Evolutionary conservation across 1,140 invertebrate genomes (phyloP).

Genomic region (Battus philenor): DNA sequence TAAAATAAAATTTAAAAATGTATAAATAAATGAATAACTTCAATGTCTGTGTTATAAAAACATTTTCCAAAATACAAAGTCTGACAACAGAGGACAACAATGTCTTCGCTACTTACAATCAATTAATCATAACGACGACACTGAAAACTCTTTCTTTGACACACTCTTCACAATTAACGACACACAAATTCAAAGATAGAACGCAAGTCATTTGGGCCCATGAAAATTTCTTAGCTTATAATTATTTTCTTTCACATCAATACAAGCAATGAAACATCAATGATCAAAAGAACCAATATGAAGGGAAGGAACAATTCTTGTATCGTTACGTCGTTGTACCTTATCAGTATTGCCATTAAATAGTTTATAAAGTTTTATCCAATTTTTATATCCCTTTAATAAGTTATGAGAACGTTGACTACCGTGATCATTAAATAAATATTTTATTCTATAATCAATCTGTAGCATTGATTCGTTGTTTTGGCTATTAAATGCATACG

Average conservation of each 20-base stretch:
- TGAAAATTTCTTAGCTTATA: constrained; percentile 1
- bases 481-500: too few species aligned
- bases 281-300: constrained; percentile 11
- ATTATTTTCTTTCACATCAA: constrained; percentile 14
- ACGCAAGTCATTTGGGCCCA: constrained; percentile 5
- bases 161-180: constrained; percentile 6
- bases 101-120: constrained; percentile 36
- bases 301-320: not conserved
- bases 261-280: constrained; percentile 7
- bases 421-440: too few species aligned
- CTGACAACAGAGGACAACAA: constrained; percentile 16
- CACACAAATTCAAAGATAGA: constrained; percentile 14
- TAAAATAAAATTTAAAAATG: too few species aligned
- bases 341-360: too few species aligned
- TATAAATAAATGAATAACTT: too few species aligned
- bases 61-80: too few species aligned
- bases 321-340: not conserved
- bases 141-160: not conserved
- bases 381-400: too few species aligned
- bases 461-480: too few species aligned
- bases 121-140: constrained; percentile 30
- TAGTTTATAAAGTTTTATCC: too few species aligned
- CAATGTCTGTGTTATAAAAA: too few species aligned
- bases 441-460: too few species aligned
- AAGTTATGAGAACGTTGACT: too few species aligned